phyloP scores from a whole-genome alignment of 2,113 vertebrate species.

The Sphaerodactylus townsendi region DNA sequence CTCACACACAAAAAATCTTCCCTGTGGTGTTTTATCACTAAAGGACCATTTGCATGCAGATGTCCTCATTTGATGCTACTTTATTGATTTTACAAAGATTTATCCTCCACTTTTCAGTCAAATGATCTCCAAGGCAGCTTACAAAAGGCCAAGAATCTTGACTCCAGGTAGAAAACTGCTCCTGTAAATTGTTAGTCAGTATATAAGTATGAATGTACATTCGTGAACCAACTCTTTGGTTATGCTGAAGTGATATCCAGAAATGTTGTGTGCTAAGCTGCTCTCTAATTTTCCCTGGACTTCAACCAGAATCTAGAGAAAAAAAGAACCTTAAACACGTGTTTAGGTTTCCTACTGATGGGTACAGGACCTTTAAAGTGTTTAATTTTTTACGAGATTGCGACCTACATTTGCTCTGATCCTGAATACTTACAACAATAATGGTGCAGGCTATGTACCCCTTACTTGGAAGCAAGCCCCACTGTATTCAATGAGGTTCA shows the following conservation, averaged over 20 bases:
- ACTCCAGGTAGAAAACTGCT: too few relatives aligned
- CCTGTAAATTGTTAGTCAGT: background rate
- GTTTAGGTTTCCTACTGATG: background rate
- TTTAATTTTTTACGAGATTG: too few relatives aligned
- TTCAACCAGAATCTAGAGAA: background rate
- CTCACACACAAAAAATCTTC: background rate
- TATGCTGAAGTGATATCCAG: background rate
- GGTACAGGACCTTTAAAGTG: background rate
- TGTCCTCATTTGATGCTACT: background rate
- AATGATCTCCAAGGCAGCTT: too few relatives aligned
- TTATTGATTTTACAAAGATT: too few relatives aligned
- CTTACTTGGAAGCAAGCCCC: too few relatives aligned
- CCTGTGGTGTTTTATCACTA: background rate
- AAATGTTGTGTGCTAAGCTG: background rate
- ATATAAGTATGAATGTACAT: background rate
- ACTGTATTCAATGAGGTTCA: too few relatives aligned
- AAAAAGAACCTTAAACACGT: background rate
- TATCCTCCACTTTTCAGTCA: too few relatives aligned
- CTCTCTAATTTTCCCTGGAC: background rate
- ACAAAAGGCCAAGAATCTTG: too few relatives aligned
- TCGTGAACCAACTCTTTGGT: background rate
- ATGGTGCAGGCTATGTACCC: too few relatives aligned
- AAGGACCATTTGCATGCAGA: background rate
- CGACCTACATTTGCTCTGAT: background rate
- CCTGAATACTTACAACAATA: background rate